These are phyloP conservation scores for Ceuthmochares aereus DNA, from an alignment of 2,113 vertebrate species.

Conservation along the genomic window DNA sequence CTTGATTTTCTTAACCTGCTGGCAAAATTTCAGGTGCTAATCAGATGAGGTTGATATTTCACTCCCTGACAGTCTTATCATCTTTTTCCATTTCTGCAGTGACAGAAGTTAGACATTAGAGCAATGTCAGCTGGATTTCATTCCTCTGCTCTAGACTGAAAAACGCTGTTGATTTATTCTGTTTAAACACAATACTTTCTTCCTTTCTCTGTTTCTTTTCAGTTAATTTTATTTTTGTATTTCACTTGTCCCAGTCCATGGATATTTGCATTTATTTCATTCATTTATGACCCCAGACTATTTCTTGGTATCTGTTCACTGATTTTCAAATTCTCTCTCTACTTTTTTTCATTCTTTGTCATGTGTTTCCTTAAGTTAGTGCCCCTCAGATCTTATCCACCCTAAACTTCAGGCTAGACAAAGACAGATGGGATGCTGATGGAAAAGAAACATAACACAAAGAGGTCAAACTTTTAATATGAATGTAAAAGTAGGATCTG, in stretches of 20 bases:
- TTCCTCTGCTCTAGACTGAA: not conserved
- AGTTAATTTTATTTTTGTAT: not conserved
- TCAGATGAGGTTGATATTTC: not conserved
- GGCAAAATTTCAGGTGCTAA: not conserved
- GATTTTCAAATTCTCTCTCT: not conserved
- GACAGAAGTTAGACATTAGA: not conserved
- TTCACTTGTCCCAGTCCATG: not conserved
- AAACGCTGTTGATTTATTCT: not conserved
- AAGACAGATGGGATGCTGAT: not conserved
- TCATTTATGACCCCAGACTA: not conserved
- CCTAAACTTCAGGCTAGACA: not conserved
- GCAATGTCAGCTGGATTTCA: not conserved
- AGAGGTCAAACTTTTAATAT: not conserved
- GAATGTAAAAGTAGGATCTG: not conserved
- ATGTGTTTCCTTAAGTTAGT: not conserved
- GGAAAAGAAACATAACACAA: not conserved
- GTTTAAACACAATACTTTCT: not conserved
- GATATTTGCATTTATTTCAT: not conserved
- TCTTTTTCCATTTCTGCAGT: not conserved
- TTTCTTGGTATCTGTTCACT: not conserved
- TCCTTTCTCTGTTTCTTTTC: not conserved
- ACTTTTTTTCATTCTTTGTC: not conserved
- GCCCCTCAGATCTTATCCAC: not conserved
- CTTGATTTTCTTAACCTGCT: not conserved
- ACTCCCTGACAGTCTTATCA: not conserved